Evolutionary conservation across 2,888 invertebrate genomes (phyloP).

Genomic region (Orthonychiurus folsomi): DNA sequence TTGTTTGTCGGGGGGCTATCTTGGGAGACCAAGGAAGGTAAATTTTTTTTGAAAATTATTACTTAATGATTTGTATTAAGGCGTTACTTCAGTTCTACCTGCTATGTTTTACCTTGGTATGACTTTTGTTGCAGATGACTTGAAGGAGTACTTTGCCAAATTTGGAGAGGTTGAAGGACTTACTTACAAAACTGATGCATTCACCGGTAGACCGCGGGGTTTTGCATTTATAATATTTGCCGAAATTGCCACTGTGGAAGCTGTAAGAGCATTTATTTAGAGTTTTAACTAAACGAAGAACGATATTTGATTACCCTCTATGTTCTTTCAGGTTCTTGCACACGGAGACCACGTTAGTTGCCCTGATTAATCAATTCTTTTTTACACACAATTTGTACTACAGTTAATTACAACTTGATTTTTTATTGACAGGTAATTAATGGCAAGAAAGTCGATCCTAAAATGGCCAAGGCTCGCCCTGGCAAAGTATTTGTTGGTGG

Average conservation of each 20-base stretch:
- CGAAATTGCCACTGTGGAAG: conserved; percentile 44
- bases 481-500: conserved; percentile 97
- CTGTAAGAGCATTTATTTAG: neutral
- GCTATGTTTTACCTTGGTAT: too few species aligned
- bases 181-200: conserved; percentile 48
- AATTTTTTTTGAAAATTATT: neutral
- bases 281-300: neutral
- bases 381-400: too few species aligned
- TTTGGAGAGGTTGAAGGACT: conserved; percentile 48
- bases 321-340: conserved; percentile 53
- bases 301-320: neutral
- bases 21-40: conserved; percentile 16
- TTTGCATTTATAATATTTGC: conserved; percentile 50
- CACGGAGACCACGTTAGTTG: conserved; percentile 83
- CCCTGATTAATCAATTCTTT: too few species aligned
- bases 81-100: neutral
- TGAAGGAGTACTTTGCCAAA: conserved; percentile 47
- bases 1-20: conserved; percentile 12
- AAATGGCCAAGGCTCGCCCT: conserved; percentile 87
- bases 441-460: conserved; percentile 91
- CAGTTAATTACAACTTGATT: too few species aligned
- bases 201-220: conserved; percentile 48
- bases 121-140: conserved; percentile 44
- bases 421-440: too few species aligned
- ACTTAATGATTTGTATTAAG: neutral